Evolutionary conservation across 2,113 vertebrate species (phyloP), one percentile per base, ranked within the genome.

Genomic region (Cervus canadensis): DNA sequence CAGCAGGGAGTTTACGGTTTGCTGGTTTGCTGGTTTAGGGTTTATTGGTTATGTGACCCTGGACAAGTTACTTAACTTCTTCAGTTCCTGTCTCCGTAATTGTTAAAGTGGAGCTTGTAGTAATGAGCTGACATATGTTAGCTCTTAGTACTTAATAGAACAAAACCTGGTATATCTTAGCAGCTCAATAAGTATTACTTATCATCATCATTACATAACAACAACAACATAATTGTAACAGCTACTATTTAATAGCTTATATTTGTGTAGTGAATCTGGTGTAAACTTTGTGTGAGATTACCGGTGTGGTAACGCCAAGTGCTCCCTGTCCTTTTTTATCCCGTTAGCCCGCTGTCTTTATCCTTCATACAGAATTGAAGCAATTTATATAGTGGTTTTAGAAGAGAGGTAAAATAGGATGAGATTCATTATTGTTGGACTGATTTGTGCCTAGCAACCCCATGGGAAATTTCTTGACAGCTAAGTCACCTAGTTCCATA

Each of bases 351-450:
- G 43, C 59, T 57, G 57, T 96, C 76, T 85, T 98, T 96, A 97
- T 94, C 62, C 40, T 96, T 36, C 57, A 64, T 59, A 62, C 14
- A 57, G 50, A 96, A 96, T 94, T 95, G 84, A 98, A 85, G 52
- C 84, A 96, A 95, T 97, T 97, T 95, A 94, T 98, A 76, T 85
- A 96, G 95, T 96, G 43, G 84, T 93, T 97, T 97, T 92, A 97
- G 92, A 98, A 98, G 94, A 87, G 92, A 97, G 91, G 81, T 96
- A 97, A 97, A 97, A 97, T 67, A 92, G 97, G 87, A 92, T 90
- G 89, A 91, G 64, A 96, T 98, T 98, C 97, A 98, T 98, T 98
- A 97, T 91, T 78, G 74, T 60, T 82, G 59, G 60, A 52, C 89
- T 94, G 87, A 97, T 96, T 97, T 97, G 87, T 91, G 87, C 48